A percentile compares a stretch with the other conserved stretches of the same genome.
phyloP scores from a whole-genome alignment of 2,797 vertebrate species.

The Hippoglossus hippoglossus region DNA sequence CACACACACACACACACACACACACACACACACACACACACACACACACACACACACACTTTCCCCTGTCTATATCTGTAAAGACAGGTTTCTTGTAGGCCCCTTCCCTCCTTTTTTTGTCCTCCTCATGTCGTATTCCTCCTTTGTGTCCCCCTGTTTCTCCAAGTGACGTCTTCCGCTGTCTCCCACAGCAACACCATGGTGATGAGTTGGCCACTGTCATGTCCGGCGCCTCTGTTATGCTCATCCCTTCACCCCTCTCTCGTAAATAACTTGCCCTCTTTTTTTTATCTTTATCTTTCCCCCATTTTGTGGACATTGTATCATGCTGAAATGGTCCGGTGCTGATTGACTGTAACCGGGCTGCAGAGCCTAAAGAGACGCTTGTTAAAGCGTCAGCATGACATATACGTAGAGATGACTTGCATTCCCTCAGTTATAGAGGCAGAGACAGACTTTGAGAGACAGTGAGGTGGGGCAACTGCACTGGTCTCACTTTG shows the following conservation, averaged over 20 bases:
- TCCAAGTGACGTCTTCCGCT: constrained; percentile 83
- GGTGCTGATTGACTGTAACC: constrained; percentile 70
- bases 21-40: background rate
- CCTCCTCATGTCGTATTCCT: constrained; percentile 74
- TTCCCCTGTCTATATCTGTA: constrained; percentile 54
- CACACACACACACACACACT: constrained; percentile 33
- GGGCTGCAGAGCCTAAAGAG: constrained; percentile 64
- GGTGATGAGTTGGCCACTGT: constrained; percentile 82
- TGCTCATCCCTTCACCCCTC: constrained; percentile 80
- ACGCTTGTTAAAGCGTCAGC: constrained; percentile 75
- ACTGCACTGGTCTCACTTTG: constrained; percentile 41
- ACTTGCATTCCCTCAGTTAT: constrained; percentile 53
- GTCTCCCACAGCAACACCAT: constrained; percentile 87
- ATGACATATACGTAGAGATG: constrained; percentile 58
- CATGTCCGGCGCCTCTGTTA: constrained; percentile 84
- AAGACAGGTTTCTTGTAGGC: constrained; percentile 59
- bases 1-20: too few relatives aligned
- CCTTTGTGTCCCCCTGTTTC: constrained; percentile 80
- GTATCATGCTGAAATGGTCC: constrained; percentile 64
- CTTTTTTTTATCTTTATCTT: constrained; percentile 76
- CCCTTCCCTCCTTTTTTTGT: constrained; percentile 55
- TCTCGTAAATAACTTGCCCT: constrained; percentile 84
- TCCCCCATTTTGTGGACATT: constrained; percentile 70
- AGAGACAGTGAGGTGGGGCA: constrained; percentile 42
- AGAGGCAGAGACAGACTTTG: constrained; percentile 44